Base-by-base conservation (phyloP, 2,113 vertebrate species). In the Cygnus atratus region DNA sequence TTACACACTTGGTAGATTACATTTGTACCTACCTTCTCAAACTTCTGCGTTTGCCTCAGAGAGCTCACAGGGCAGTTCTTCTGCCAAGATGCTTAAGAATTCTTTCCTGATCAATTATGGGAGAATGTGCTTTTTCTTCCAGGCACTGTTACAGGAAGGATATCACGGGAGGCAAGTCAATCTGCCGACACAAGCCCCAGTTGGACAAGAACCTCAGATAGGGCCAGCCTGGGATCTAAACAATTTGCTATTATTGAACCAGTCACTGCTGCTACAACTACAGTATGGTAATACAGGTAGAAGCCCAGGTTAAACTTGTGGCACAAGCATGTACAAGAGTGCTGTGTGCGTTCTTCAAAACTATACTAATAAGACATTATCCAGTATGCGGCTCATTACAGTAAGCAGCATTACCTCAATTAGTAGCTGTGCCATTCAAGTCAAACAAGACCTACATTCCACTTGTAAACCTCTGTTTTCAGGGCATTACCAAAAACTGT, bases 201-300 rank as follows among this genome's bases (percentile, higher is more conserved):
- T 1, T 62, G 46, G 73, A 61, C 12, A n/a, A 80, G 66, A 76
- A 72, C 8, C n/a, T 62, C 26, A 16, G 52, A 55, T 2, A 57
- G 10, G 33, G 13, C 31, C 55, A 57, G 58, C 68, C 21, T 35
- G 28, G 46, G 16, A 70, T 11, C 52, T 16, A 41, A 81, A 35
- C 25, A 25, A 37, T 61, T 72, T 17, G 15, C 52, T 62, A 11
- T 24, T 57, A n/a, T 28, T 35, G 37, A 62, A 76, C 24, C 55
- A 41, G 24, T 9, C 62, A 44, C 16, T 0, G 1, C 55, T 17
- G 58, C 13, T 19, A 15, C 41, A 33, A 11, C 14, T 41, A 35
- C 43, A 25, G 43, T 10, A 28, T 2, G 19, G n/a, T 24, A 55
- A 31, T 10, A 48, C 0, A 0, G 14, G 44, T 3, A 31, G 62